These are phyloP conservation scores for Dufourea novaeangliae DNA, from an alignment of 1,140 invertebrate species.

Conservation along the genomic window DNA sequence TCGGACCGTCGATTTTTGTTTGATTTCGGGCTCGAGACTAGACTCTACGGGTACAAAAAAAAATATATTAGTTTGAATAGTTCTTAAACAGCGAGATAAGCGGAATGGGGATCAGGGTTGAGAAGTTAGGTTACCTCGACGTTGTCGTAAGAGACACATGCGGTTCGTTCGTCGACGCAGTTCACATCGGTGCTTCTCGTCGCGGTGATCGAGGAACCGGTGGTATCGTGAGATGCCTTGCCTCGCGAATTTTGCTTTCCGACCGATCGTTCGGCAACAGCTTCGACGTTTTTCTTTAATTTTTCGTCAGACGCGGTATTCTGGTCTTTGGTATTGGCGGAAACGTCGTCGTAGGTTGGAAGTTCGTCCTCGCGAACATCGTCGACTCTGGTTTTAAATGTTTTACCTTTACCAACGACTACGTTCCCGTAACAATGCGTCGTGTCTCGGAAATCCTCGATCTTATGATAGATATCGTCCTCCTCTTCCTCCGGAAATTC, in stretches of 20 bases:
- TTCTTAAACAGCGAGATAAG: no score
- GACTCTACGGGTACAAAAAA: conserved; percentile 17
- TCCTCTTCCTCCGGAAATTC: conserved; percentile 68
- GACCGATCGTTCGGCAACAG: not conserved
- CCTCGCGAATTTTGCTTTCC: conserved; percentile 22
- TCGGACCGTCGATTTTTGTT: conserved; percentile 13
- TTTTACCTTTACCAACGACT: not conserved
- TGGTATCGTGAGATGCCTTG: conserved; percentile 69
- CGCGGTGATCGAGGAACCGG: not conserved
- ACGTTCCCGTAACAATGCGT: conserved; percentile 67
- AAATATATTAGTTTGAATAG: not conserved
- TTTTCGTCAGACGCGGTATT: conserved; percentile 7
- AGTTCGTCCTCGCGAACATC: not conserved
- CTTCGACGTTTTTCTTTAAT: not conserved
- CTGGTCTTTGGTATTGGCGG: not conserved
- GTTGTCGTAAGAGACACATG: conserved; percentile 47
- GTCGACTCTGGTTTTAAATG: conserved; percentile 53
- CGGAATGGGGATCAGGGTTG: not conserved
- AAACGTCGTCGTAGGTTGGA: conserved; percentile 49
- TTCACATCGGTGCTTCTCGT: not conserved
- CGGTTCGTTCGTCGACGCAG: not conserved
- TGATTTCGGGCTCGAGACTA: not conserved
- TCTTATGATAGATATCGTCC: conserved; percentile 77
- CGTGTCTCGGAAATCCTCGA: conserved; percentile 71
- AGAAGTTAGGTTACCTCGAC: conserved; percentile 24